Base-by-base conservation (phyloP, 2,113 vertebrate species). In the Labrus mixtus region DNA sequence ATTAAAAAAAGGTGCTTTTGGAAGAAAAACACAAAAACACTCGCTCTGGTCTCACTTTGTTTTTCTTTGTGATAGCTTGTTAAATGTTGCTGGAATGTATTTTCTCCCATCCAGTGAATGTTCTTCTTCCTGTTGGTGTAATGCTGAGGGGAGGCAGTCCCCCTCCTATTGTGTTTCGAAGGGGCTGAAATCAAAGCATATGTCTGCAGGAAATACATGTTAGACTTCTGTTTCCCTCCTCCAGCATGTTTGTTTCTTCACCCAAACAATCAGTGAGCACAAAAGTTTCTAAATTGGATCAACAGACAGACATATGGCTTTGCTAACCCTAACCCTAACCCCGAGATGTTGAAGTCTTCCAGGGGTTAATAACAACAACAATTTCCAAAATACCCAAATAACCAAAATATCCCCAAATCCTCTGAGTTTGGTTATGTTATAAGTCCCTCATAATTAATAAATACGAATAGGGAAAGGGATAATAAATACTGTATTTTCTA, bases 201-300 rank as follows among this genome's bases (percentile, higher is more conserved):
- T 76, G 85, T 91, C 90, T 85, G 76, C 84, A 92, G 93, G 94
- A 94, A 95, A 93, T 90, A 84, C 91, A 91, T 37, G 74, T 79
- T 78, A 8, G 43, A 87, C 68, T 78, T 83, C 66, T 83, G 62
- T 90, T 93, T 92, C 90, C 91, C 58, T 70, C 63, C 20, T 15
- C 65, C 17, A 10, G 16, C n/a, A 11, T 69, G 66, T 84, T 84
- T 78, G 76, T 79, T 88, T 86, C 70, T 85, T 64, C 51, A 76
- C 48, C n/a, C 59, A 85, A 85, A 78, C 75, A 84, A 71, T 87
- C 78, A 64, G 67, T 2, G 37, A 58, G 22, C 12, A 80, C 78
- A 81, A 88, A 70, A 10, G 65, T 76, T 73, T 46, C 60, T 46
- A 78, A 86, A 81, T 58, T 12, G 76, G 64, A 84, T 79, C 67